Base-by-base conservation (phyloP, 1,140 invertebrate species). In the Drosophila orena region DNA sequence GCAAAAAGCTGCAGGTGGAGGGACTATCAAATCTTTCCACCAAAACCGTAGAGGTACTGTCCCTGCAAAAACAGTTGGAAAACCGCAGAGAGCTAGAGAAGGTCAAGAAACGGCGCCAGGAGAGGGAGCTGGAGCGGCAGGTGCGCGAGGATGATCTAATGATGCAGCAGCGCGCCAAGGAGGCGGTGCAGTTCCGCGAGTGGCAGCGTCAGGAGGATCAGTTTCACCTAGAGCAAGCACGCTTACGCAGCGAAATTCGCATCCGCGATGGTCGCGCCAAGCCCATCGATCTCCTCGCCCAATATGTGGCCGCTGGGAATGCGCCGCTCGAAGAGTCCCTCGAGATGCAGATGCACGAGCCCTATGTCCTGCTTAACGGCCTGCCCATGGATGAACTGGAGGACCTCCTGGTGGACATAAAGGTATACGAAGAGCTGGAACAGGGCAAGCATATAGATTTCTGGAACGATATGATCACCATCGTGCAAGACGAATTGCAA, bases 331-430 rank as follows among this genome's bases (percentile, higher is more conserved):
- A 97, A 35, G 96, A 97, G 92, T 97, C 97, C 3, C 96, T 99
- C 24, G 98, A 99, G 93, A 98, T 99, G 97, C 97, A 99, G 93
- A 98, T 99, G 97, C 97, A 99, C 90, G 98, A 99, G 92, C 98
- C 99, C 0, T 99, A 99, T 84, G 97, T 97, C 0, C 98, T 99
- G 92, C 93, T 99, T 0, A 97, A 98, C 91, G 98, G 98, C 2
- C 93, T 99, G 27, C 96, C 96, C 5, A 95, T 97, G 8, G 95
- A 96, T 72, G 98, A 99, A 93, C 93, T 99, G n/a, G 99, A 99
- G 92, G 99, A 99, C 93, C 93, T 99, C 0, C 93, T 99, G 4
- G 98, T 98, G 83, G 99, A 99, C 92, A 99, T 99, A 62, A 98
- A 98, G 93, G 96, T 97, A 15, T 97, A 97, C 91, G 96, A 97